Percentiles rank a stretch among this genome's conserved stretches.
Conservation (phyloP, 2,888 invertebrate genomes). For the Adineta ricciae region DNA sequence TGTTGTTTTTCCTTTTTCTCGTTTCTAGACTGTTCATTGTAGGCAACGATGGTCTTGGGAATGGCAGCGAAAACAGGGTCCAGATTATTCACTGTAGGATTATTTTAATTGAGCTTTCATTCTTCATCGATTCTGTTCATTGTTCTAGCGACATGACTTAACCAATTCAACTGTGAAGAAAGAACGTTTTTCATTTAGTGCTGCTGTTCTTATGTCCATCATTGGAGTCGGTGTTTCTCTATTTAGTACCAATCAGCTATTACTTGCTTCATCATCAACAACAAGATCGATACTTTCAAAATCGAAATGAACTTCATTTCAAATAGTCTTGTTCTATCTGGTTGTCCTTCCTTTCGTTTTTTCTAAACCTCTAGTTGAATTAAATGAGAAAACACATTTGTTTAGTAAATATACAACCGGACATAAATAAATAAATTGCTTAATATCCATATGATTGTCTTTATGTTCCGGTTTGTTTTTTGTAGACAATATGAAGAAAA, state of each 20-base stretch:
- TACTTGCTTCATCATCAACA: neutral
- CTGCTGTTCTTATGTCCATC: neutral
- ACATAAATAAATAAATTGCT: neutral
- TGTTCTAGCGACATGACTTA: neutral
- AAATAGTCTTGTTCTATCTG: neutral
- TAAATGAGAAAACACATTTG: neutral
- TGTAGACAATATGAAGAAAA: neutral
- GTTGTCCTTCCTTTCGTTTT: neutral
- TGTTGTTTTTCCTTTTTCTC: neutral
- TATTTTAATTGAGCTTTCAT: neutral
- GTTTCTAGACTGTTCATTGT: neutral
- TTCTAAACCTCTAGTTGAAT: neutral
- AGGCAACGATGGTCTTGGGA: neutral
- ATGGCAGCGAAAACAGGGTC: neutral
- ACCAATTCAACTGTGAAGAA: neutral
- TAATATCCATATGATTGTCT: neutral
- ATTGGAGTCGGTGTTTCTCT: neutral
- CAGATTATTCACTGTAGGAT: neutral
- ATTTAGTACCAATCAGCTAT: conserved; percentile 3
- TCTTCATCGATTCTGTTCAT: neutral
- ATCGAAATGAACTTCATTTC: neutral
- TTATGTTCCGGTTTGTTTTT: neutral
- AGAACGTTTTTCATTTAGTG: neutral
- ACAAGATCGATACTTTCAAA: neutral
- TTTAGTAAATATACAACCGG: neutral